These are phyloP conservation scores for Micromussa lordhowensis DNA, from an alignment of 92 coral and sea anemone species.

Conservation along the genomic window DNA sequence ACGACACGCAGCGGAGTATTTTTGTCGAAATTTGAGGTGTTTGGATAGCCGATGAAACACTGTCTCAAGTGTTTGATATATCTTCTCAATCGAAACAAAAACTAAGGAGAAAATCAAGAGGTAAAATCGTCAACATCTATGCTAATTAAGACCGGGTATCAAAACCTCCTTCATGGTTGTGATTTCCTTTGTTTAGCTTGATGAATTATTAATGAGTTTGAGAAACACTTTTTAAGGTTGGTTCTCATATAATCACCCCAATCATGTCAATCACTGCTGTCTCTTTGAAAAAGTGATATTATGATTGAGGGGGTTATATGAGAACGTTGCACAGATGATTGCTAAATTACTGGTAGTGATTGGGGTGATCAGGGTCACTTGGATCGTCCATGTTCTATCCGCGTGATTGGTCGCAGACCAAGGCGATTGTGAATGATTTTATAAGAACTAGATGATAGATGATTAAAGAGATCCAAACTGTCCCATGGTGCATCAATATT, in stretches of 20 bases:
- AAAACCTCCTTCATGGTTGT: no score
- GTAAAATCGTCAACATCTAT: no score
- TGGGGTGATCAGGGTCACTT: conserved; percentile 12
- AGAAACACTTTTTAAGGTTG: not conserved
- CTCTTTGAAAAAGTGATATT: not conserved
- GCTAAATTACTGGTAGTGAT: no score
- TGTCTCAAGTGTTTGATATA: no score
- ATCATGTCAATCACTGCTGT: conserved; percentile 10
- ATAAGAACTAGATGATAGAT: conserved; percentile 8
- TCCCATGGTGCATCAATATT: conserved; percentile 43
- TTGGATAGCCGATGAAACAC: no score
- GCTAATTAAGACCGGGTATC: no score
- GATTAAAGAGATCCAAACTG: conserved; percentile 27
- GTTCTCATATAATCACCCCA: not conserved
- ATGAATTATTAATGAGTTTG: no score
- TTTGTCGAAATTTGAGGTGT: no score
- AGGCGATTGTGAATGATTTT: conserved; percentile 29
- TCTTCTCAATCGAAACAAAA: no score
- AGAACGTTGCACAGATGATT: not conserved
- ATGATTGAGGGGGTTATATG: not conserved
- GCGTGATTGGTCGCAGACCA: conserved; percentile 24
- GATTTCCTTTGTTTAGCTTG: no score
- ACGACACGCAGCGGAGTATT: no score
- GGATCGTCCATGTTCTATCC: conserved; percentile 33
- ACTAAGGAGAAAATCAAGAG: no score